Base-by-base conservation (phyloP, 2,888 invertebrate genomes). In the Anoncus sp. region DNA sequence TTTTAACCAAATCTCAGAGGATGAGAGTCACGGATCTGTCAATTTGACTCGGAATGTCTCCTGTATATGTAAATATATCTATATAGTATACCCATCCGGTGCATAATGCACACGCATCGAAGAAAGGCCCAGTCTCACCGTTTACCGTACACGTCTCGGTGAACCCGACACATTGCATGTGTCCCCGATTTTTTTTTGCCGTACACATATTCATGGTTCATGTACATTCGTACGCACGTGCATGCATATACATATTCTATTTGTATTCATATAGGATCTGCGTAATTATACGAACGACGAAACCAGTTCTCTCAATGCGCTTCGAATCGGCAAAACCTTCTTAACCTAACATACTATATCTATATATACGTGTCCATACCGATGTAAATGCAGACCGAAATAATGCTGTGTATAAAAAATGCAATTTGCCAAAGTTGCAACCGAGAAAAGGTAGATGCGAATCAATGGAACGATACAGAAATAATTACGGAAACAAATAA, bases 91-190 rank as follows among this genome's bases (percentile, higher is more conserved):
- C 20, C 43, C 40, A 72, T 72, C 62, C 45, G 53, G 71, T 24
- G 38, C 49, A 47, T 55, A 55, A 51, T 24, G 6, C 6, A 27
- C 27, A 43, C 18, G 31, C 31, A 20, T 71, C 43, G 65, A 43
- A 49, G 49, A 49, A 38, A 59, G 51, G 53, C 53, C 22, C 47
- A 59, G 51, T 76, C 59, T 40, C 51, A 53, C 45, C 71, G 59
- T 66, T 66, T 66, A 60, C 59, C 67, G 74, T 67, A 53, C 60
- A 53, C 67, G 40, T 16, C 66, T 70, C 45, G 49, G 35, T 65
- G 43, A 63, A 63, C 47, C 43, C 49, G 14, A 60, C 31, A 18
- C 51, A 35, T 63, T 49, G 51, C 51, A 31, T 45, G 53, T 65
- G 31, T 47, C 57, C 16, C n/a, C 27, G 38, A n/a, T n/a, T 45